Base-by-base conservation (phyloP, 64 coral and sea anemone species). In the Porites australiensis region DNA sequence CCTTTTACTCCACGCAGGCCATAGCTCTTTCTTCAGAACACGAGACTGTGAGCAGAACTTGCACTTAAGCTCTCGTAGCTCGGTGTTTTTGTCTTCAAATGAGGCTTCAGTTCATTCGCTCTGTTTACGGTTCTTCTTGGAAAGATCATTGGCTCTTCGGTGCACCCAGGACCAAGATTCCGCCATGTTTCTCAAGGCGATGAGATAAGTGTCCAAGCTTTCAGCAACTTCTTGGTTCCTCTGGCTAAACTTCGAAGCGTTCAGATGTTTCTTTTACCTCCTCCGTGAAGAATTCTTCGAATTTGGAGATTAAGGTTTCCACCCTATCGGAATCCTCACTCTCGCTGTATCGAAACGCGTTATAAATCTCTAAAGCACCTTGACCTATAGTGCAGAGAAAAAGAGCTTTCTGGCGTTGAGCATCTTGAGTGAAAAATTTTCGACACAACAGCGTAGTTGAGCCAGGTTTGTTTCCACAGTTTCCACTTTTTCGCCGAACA, bases 261-360 rank as follows among this genome's bases (percentile, higher is more conserved):
- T 88, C 89, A 21, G 90, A 91, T 50, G 88, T 91, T 11, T 85
- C 73, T 20, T 95, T 90, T 4, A 86, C 61, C 7, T 85, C 81
- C 2, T 79, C 88, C 0, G 79, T 86, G 60, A 90, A 90, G 79
- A 65, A 77, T 37, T 77, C 46, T 4, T 90, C 64, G 52, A 90
- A 87, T 15, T 86, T 95, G 64, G n/a, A 0, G 22, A 90, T 70
- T 58, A 90, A 86, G 14, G 72, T 83, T 48, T 73, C 82, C 11
- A 94, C 72, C 5, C 90, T 85, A 14, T 70, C 43, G 3, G 11
- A 46, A 61, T 95, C 74, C 51, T 95, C 79, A 4, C 58, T 58
- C 1, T 59, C 48, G 9, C 18, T 58, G 46, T 58, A 90, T 7
- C 74, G 59, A 45, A 95, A 77, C 14, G 64, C 53, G 22, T 84